These are phyloP conservation scores for Sorex maritimensis DNA, from an alignment of 2,797 vertebrate genomes.

Conservation along the genomic window DNA sequence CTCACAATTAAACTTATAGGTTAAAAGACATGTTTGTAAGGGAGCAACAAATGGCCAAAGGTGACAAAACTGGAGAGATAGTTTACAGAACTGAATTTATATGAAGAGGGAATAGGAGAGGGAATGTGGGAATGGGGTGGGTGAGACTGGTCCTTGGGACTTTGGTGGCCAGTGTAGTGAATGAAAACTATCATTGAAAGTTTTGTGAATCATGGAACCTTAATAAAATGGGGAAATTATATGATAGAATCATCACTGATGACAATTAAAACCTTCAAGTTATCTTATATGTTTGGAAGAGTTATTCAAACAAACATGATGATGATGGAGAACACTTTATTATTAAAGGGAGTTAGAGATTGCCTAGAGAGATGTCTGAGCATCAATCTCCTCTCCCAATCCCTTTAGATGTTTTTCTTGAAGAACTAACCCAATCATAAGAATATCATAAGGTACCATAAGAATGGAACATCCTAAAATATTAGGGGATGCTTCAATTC, in stretches of 20 bases:
- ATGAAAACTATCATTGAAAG: too few species aligned
- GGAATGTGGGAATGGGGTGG: too few species aligned
- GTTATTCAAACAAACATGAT: slow-evolving; percentile 27
- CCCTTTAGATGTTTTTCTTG: slow-evolving; percentile 93
- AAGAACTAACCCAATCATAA: slow-evolving; percentile 91
- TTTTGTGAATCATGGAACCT: too few species aligned
- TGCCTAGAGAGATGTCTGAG: slow-evolving; percentile 94
- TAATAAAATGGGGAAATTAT: too few species aligned
- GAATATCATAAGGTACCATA: neutral
- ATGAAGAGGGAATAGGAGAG: too few species aligned
- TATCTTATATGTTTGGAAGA: neutral
- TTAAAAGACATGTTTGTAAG: neutral
- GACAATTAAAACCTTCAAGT: neutral
- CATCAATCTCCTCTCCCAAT: slow-evolving; percentile 93
- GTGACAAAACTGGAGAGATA: too few species aligned
- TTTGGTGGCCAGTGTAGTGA: too few species aligned
- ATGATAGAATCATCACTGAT: too few species aligned
- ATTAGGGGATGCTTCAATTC: neutral
- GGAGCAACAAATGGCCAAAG: too few species aligned
- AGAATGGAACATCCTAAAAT: neutral
- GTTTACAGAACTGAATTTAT: too few species aligned
- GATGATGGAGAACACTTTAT: slow-evolving; percentile 80
- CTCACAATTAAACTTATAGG: slow-evolving; percentile 49
- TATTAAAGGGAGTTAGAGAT: slow-evolving; percentile 93
- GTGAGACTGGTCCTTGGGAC: too few species aligned